Evolutionary conservation across 2,888 invertebrate genomes (phyloP), one percentile per base, ranked within the genome.

Genomic region (Urechis unicinctus): DNA sequence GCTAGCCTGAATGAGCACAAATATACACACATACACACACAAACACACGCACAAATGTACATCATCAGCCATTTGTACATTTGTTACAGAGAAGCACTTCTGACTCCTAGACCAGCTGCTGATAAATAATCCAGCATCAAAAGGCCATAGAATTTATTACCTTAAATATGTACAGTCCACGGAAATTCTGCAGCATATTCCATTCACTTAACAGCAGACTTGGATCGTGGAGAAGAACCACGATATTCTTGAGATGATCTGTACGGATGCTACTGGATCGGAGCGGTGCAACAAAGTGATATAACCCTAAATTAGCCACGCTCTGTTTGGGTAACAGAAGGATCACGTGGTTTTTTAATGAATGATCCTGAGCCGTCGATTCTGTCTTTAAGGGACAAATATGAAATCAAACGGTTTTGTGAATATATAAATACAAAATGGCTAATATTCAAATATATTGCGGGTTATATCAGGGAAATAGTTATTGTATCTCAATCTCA

Each of bases 191-290:
- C n/a, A 63, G 44, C 46, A 31, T 22, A 1, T 25, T 44, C 63
- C 63, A 63, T 44, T 60, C 63, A 26, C 50, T 56, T 13, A 30
- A 44, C 30, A 63, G 31, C 44, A 43, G 49, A 26, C 50, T 55
- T 9, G 48, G 56, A 24, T 63, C 53, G 21, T 52, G 36, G 30
- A 64, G 26, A 41, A 63, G 47, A n/a, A n/a, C n/a, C 44, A 63
- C 57, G 50, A 63, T 58, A 30, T 61, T 57, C 51, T 56, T 58
- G n/a, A 63, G 58, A 9, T 56, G 49, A 22, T 56, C 45, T 9
- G 26, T 3, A n/a, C 29, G 30, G 46, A 62, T 42, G 31, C 53
- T 47, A 26, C 55, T 52, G 17, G 61, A 28, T 36, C 57, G 22
- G 31, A 58, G 55, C 17, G 58, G 58, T 13, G 30, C n/a, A 3